Percentiles rank a stretch among this genome's conserved stretches.
These are phyloP conservation scores for Xiphophorus birchmanni DNA, from an alignment of 2,797 vertebrate genomes.

Conservation along the genomic window DNA sequence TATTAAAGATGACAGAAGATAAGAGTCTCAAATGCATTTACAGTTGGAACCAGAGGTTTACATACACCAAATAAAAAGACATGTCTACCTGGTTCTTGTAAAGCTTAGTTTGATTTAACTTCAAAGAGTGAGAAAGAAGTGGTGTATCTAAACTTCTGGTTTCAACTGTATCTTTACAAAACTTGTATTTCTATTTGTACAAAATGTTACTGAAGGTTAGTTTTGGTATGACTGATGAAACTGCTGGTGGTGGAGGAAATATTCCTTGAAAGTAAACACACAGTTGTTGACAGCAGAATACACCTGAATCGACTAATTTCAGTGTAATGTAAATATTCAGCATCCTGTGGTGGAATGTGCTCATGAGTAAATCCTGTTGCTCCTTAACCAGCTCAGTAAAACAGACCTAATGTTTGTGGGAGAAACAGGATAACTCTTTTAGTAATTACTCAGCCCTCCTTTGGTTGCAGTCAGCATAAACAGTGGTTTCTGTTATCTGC, in stretches of 20 bases:
- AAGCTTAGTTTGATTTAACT: not conserved
- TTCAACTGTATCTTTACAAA: not conserved
- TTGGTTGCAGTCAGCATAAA: not conserved
- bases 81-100: not conserved
- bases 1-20: not conserved
- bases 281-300: not conserved
- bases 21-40: not conserved
- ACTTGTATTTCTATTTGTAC: not conserved
- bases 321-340: not conserved
- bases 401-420: not conserved
- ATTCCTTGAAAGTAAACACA: not conserved
- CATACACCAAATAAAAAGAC: not conserved
- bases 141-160: not conserved
- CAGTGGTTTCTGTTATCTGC: not conserved
- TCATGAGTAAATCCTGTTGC: not conserved
- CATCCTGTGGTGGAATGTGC: not conserved
- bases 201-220: not conserved
- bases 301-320: not conserved
- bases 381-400: not conserved
- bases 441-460: not conserved
- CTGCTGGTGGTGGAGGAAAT: not conserved
- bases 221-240: not conserved
- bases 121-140: not conserved
- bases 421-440: not conserved
- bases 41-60: too few relatives aligned